Evolutionary conservation across 2,113 vertebrate species (phyloP).

Genomic region (Chaenogobius annularis): DNA sequence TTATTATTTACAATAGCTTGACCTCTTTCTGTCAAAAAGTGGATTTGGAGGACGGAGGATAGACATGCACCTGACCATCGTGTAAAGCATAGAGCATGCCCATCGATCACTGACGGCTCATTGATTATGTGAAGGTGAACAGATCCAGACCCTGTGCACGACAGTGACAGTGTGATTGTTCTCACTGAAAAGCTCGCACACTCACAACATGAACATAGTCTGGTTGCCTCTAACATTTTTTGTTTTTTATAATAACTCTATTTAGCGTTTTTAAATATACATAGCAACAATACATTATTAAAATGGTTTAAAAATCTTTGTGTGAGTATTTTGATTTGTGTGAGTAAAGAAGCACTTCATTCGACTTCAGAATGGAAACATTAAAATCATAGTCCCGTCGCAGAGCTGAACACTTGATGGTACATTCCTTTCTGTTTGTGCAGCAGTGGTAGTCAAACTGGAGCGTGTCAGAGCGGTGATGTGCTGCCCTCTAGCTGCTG

Average conservation of each 20-base stretch:
- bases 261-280: constrained; percentile 50
- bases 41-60: background rate
- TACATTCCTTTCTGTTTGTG: constrained; percentile 1
- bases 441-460: background rate
- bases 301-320: constrained; percentile 71
- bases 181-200: constrained; percentile 22
- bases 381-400: constrained; percentile 3
- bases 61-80: background rate
- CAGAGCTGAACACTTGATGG: background rate
- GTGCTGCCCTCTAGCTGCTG: constrained; percentile 8
- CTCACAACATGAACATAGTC: constrained; percentile 55
- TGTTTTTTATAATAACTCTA: constrained; percentile 42
- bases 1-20: constrained; percentile 2
- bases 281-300: constrained; percentile 67
- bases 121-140: background rate
- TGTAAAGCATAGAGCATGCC: background rate
- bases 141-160: constrained; percentile 3
- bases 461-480: constrained; percentile 1
- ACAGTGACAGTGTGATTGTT: constrained; percentile 40
- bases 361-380: constrained; percentile 3
- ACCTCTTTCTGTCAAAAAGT: background rate
- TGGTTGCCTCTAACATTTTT: constrained; percentile 35
- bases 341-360: constrained; percentile 8
- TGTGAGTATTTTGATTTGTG: constrained; percentile 1
- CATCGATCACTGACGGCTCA: background rate